Conservation (phyloP, 2,888 invertebrate species). For the Cephus nigrinus region DNA sequence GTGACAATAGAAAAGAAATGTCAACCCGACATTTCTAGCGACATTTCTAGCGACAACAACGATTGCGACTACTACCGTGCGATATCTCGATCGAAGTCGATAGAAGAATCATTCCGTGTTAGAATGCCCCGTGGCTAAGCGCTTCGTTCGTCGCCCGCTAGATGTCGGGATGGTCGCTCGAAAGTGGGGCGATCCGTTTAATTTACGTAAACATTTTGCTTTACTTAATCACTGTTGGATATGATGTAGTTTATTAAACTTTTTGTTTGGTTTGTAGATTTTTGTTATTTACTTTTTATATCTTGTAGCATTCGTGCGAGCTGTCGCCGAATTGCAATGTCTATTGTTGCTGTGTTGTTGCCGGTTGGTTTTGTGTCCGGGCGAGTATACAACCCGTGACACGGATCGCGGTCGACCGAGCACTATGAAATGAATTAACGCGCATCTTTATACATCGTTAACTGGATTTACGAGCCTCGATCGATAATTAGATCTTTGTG, state of each 20-base stretch:
- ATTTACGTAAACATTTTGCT: conserved; percentile 14
- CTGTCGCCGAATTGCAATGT: conserved; percentile 26
- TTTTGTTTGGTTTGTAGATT: background rate
- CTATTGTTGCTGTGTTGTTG: conserved; percentile 60
- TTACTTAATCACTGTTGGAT: conserved; percentile 30
- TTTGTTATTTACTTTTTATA: conserved; percentile 3
- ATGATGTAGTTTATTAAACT: conserved; percentile 23
- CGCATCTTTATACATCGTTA: background rate
- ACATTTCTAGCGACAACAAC: background rate
- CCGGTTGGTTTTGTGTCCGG: conserved; percentile 44
- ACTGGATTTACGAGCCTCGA: background rate
- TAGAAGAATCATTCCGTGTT: background rate
- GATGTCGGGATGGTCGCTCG: background rate
- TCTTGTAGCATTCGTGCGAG: background rate
- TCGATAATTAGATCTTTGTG: background rate
- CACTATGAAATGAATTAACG: background rate
- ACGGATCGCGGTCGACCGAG: conserved; percentile 17
- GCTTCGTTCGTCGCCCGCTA: background rate
- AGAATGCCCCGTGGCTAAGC: background rate
- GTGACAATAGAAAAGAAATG: background rate
- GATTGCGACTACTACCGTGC: background rate
- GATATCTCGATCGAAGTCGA: background rate
- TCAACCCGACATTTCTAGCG: background rate
- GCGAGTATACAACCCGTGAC: conserved; percentile 57
- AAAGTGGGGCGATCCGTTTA: conserved; percentile 15